These are phyloP conservation scores for Marronus borbonicus DNA, from an alignment of 2,888 invertebrate genomes.

Conservation along the genomic window DNA sequence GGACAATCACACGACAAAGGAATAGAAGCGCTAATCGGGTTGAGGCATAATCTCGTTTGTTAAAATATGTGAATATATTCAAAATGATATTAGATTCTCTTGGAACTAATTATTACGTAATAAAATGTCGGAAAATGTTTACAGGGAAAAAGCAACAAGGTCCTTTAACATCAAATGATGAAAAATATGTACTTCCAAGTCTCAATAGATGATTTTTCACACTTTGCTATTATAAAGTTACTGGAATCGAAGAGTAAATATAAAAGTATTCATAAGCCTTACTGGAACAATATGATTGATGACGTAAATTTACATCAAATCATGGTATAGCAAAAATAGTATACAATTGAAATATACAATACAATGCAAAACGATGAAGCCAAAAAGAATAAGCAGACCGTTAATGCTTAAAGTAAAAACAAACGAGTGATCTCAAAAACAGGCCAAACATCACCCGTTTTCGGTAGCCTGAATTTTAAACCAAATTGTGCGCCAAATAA, in stretches of 20 bases:
- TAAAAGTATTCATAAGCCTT: neutral
- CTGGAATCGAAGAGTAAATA: neutral
- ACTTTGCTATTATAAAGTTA: neutral
- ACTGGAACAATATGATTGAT: neutral
- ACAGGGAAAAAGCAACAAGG: neutral
- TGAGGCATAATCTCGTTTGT: neutral
- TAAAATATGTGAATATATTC: neutral
- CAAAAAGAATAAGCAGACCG: neutral
- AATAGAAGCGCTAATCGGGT: neutral
- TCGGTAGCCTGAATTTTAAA: no score
- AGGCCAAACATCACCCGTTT: no score
- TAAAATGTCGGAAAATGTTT: neutral
- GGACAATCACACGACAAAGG: neutral
- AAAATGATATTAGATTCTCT: neutral
- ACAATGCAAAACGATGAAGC: neutral
- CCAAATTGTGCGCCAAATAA: no score
- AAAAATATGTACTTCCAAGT: no score
- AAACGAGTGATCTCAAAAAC: neutral
- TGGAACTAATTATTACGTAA: neutral
- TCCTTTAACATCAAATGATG: no score
- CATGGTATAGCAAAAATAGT: neutral
- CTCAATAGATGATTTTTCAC: neutral
- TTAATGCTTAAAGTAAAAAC: neutral
- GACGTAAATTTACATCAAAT: neutral
- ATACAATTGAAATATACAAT: neutral